Conservation (phyloP, 1,140 invertebrate species). For the Procambarus clarkii region DNA sequence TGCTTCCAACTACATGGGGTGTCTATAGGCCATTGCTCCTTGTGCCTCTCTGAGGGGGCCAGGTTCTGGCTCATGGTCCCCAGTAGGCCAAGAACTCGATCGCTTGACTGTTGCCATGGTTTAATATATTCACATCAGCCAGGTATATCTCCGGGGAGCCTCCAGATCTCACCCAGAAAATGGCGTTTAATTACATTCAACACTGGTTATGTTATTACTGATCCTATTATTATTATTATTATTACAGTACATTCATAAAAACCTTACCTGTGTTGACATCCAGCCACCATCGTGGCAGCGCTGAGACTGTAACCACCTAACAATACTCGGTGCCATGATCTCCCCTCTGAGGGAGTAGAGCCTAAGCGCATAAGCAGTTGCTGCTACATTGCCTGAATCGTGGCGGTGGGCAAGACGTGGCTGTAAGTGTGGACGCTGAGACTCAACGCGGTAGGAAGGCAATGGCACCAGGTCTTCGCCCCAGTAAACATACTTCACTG, state of each 20-base stretch:
- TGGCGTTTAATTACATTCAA: too few relatives aligned
- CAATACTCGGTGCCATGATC: conserved; percentile 85
- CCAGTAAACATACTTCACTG: conserved; percentile 90
- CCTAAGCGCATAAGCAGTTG: conserved; percentile 92
- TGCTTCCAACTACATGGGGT: too few relatives aligned
- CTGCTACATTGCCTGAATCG: conserved; percentile 93
- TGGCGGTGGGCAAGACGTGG: conserved; percentile 90
- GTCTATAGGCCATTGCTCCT: too few relatives aligned
- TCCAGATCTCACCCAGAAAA: too few relatives aligned
- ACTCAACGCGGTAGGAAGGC: conserved; percentile 89
- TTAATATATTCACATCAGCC: too few relatives aligned
- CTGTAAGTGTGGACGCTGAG: conserved; percentile 92
- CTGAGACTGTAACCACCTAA: conserved; percentile 95
- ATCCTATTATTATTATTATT: too few relatives aligned
- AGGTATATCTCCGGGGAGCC: too few relatives aligned
- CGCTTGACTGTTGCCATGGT: too few relatives aligned
- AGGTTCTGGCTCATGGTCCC: too few relatives aligned
- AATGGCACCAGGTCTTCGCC: conserved; percentile 85
- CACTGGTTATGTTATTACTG: too few relatives aligned
- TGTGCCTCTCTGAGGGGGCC: too few relatives aligned
- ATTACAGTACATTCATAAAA: background rate
- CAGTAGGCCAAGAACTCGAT: too few relatives aligned
- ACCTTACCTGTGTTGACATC: conserved; percentile 89
- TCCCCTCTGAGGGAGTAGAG: conserved; percentile 91
- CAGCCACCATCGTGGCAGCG: conserved; percentile 93